Percentiles rank a stretch among this genome's conserved stretches.
phyloP scores from a whole-genome alignment of 2,113 vertebrate genomes.

The Euleptes europaea region DNA sequence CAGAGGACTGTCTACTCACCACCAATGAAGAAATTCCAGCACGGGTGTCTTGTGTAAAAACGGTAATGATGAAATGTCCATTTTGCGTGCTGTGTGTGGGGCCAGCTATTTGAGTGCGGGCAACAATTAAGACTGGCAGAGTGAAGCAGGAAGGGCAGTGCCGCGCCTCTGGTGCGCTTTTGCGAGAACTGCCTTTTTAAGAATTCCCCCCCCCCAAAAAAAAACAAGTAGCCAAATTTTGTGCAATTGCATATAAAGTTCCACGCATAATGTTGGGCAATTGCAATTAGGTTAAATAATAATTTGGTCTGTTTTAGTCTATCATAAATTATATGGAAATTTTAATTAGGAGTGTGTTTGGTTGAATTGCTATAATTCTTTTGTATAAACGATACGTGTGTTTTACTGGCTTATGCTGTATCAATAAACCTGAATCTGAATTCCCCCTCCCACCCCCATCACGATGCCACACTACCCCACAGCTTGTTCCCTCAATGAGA shows the following conservation, averaged over 20 bases:
- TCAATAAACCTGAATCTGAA: too few species aligned
- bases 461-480: background rate
- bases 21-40: background rate
- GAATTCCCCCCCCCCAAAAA: background rate
- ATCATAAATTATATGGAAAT: too few species aligned
- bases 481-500: background rate
- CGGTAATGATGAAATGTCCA: background rate
- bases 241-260: too few species aligned
- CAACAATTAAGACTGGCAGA: background rate
- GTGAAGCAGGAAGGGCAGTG: background rate
- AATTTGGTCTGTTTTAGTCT: too few species aligned
- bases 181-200: background rate
- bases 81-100: background rate
- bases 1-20: background rate
- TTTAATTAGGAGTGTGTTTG: too few species aligned
- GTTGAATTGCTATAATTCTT: too few species aligned
- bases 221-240: too few species aligned
- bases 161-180: background rate
- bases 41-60: background rate
- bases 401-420: too few species aligned
- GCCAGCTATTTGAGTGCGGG: background rate
- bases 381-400: too few species aligned
- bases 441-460: too few species aligned
- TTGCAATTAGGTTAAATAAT: too few species aligned
- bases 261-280: too few species aligned